Conservation (phyloP, 2,888 invertebrate species). For the Seladonia tumulorum region DNA sequence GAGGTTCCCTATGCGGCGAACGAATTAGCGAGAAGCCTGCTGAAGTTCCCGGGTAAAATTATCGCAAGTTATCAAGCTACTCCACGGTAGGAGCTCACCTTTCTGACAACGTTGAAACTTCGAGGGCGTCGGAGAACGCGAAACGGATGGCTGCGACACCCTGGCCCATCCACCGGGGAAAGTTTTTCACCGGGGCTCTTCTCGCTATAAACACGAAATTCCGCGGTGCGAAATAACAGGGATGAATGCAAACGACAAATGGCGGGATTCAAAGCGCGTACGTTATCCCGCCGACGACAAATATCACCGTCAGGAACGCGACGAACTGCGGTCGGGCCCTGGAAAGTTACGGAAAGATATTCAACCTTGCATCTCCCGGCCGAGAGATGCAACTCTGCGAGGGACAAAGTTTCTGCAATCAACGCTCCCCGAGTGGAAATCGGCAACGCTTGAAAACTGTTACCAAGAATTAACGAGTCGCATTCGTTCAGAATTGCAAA, state of each 20-base stretch:
- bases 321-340: background rate
- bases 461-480: conserved; percentile 2
- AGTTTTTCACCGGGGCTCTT: background rate
- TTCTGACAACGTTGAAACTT: conserved; percentile 8
- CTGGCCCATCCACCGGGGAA: background rate
- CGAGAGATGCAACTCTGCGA: conserved; percentile 55
- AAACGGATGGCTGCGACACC: conserved; percentile 13
- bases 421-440: conserved; percentile 71
- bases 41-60: conserved; percentile 60
- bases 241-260: conserved; percentile 4
- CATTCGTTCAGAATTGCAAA: background rate
- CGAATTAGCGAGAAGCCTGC: conserved; percentile 55
- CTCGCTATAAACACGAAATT: background rate
- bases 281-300: conserved; percentile 11
- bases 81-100: background rate
- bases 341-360: conserved; percentile 4
- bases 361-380: background rate
- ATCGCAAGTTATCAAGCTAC: conserved; percentile 51
- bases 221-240: background rate
- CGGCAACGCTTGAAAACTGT: conserved; percentile 63
- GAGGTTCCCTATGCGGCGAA: conserved; percentile 58
- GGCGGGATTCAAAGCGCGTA: conserved; percentile 10
- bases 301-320: conserved; percentile 9
- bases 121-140: background rate
- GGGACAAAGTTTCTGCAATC: conserved; percentile 72